These are phyloP conservation scores for Peromyscus attwateri DNA, from an alignment of 2,797 vertebrate species.

Conservation along the genomic window DNA sequence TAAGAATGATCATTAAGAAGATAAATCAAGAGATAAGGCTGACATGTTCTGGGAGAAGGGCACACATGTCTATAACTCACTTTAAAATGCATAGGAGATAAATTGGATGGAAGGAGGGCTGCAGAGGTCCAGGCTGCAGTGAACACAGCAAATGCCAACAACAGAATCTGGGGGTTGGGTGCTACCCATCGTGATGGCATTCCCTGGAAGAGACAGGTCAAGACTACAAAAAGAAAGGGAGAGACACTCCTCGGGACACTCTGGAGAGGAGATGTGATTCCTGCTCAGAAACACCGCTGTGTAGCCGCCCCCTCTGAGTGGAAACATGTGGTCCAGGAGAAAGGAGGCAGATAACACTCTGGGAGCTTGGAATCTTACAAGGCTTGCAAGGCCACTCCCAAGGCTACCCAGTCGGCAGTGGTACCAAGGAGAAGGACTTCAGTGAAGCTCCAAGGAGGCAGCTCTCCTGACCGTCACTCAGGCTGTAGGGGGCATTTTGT, in stretches of 20 bases:
- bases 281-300: neutral
- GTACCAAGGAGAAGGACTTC: neutral
- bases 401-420: neutral
- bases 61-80: neutral
- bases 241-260: neutral
- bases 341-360: neutral
- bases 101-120: neutral
- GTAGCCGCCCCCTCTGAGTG: neutral
- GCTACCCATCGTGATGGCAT: neutral
- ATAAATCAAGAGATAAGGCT: neutral
- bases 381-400: neutral
- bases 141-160: neutral
- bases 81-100: neutral
- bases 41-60: neutral
- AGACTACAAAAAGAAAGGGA: neutral
- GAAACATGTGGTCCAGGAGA: neutral
- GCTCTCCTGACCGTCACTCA: neutral
- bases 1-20: neutral
- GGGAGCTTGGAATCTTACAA: neutral
- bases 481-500: neutral
- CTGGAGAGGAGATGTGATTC: neutral
- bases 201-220: neutral
- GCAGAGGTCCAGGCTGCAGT: neutral
- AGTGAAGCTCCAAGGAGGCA: neutral
- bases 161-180: neutral